Base-by-base conservation (phyloP, 2,113 vertebrate species). In the Bagarius yarrelli region DNA sequence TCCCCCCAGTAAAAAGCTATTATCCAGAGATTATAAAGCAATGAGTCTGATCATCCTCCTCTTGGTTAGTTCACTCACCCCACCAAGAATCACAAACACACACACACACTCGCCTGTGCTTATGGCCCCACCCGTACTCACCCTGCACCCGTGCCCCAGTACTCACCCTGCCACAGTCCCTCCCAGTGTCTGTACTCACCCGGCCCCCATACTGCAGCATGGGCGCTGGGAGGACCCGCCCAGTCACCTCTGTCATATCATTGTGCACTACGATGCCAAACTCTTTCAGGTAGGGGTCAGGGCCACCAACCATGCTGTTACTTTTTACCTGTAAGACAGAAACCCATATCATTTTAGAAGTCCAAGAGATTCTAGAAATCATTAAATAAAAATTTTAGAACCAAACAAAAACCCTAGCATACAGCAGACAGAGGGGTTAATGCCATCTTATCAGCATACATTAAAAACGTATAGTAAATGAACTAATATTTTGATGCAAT, bases 121-220 rank as follows among this genome's bases (percentile, higher is more conserved):
- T 72, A 72, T 60, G 55, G 76, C 86, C 77, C 77, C 83, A 78
- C 79, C 83, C 81, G 79, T 80, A 75, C 76, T 84, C 80, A 75
- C 67, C 85, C 85, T 82, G 70, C 81, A 88, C 85, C 5, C n/a
- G 84, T 66, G 64, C 78, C 87, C 89, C 90, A 84, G 89, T 93
- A 93, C 92, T 94, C 93, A 94, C 93, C 93, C 92, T 93, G 91
- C 93, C 92, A 91, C 93, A 93, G 92, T 94, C 93, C 78, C 93
- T 84, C 74, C 93, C 92, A 70, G 92, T 93, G 89, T 94, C 93
- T 40, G 91, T 90, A 89, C 96, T 96, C 93, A 99, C 96, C 91
- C 97, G 94, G 93, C 98, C 98, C 93, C 98, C 98, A 30, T 99
- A 99, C 66, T 99, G 98, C 73, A 99, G 93, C 98, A 99, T 98